These are phyloP conservation scores for Glandiceps talaboti DNA, from an alignment of 53 echinoderm and acorn worm genomes.

Conservation along the genomic window DNA sequence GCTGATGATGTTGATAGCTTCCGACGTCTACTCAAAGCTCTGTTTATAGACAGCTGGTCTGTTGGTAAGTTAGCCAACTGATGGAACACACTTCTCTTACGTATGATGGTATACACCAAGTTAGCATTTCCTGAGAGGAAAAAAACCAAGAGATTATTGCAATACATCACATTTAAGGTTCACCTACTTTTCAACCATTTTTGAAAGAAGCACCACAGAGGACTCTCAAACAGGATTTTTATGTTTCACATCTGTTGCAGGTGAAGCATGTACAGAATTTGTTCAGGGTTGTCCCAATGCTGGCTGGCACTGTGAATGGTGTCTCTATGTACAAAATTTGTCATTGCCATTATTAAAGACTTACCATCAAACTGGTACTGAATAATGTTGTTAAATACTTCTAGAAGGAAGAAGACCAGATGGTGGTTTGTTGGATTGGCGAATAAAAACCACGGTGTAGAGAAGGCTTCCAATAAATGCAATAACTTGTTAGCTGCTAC, in stretches of 20 bases:
- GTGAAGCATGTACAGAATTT: too few relatives aligned
- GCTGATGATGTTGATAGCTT: conserved; percentile 53
- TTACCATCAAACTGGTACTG: conserved; percentile 99
- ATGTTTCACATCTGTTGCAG: too few relatives aligned
- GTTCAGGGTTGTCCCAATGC: too few relatives aligned
- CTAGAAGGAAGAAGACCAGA: conserved; percentile 94
- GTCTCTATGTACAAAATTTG: too few relatives aligned
- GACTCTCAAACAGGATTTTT: too few relatives aligned
- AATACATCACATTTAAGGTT: too few relatives aligned
- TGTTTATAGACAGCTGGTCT: conserved; percentile 73
- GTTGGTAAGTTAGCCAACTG: conserved; percentile 89
- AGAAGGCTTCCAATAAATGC: conserved; percentile 96
- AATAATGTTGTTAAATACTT: conserved; percentile 99
- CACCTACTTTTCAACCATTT: too few relatives aligned
- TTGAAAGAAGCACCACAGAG: too few relatives aligned
- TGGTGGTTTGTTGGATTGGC: conserved; percentile 98
- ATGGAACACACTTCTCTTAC: conserved; percentile 95
- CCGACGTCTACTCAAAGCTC: conserved; percentile 69
- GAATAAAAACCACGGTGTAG: conserved; percentile 98
- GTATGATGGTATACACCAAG: conserved; percentile 95
- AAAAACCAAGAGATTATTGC: too few relatives aligned
- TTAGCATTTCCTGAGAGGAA: conserved; percentile 75
- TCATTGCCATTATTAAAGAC: too few relatives aligned
- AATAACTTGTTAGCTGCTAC: conserved; percentile 93
- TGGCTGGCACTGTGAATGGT: too few relatives aligned